Conservation (phyloP, 2,113 vertebrate species). For the Microcebus murinus region DNA sequence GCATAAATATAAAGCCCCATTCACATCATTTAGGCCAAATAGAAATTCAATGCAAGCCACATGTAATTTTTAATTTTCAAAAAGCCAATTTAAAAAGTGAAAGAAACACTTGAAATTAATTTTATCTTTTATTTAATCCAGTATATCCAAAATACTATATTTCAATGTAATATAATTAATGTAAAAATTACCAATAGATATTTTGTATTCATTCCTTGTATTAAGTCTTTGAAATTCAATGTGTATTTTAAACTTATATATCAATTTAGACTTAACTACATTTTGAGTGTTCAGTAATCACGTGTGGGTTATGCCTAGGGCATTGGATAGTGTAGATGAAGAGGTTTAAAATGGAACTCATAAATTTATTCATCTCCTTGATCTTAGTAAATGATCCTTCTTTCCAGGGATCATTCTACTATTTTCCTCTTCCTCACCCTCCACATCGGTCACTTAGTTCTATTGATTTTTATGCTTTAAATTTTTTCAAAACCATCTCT, state of each 20-base stretch:
- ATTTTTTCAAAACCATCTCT: not conserved
- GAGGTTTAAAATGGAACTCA: not conserved
- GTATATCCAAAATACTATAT: not conserved
- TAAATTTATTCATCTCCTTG: not conserved
- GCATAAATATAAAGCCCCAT: slow-evolving; percentile 10
- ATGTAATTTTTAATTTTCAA: not conserved
- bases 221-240: not conserved
- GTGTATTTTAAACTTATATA: not conserved
- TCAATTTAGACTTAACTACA: not conserved
- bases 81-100: not conserved
- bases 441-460: not conserved
- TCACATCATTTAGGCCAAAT: not conserved
- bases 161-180: not conserved
- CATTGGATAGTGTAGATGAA: not conserved
- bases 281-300: not conserved
- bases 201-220: not conserved
- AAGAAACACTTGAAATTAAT: not conserved
- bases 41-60: not conserved
- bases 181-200: not conserved
- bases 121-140: not conserved
- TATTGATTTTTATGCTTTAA: not conserved
- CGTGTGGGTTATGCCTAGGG: not conserved
- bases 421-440: not conserved
- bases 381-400: not conserved
- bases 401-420: not conserved